Conservation (phyloP, 2,797 vertebrate genomes). For the Phrynocephalus forsythii region DNA sequence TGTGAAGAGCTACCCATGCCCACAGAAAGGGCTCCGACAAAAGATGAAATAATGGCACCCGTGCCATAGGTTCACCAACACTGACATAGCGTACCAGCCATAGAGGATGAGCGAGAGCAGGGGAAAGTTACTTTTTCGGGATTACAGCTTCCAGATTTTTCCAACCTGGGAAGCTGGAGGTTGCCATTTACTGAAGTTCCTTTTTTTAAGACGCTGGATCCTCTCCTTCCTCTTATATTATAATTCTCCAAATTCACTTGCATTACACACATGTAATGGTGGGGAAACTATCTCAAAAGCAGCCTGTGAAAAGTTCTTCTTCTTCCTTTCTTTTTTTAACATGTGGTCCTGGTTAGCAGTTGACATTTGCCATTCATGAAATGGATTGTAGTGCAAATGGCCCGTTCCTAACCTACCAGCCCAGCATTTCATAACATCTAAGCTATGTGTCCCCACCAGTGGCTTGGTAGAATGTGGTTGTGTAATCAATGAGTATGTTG, state of each 20-base stretch:
- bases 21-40: too few species aligned
- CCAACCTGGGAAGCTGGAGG: background rate
- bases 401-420: background rate
- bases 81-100: too few species aligned
- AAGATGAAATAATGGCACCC: too few species aligned
- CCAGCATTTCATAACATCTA: constrained; percentile 60
- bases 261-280: background rate
- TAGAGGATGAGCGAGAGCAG: too few species aligned
- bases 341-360: background rate
- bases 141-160: background rate
- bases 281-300: too few species aligned
- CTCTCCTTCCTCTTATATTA: background rate
- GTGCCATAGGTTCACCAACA: too few species aligned
- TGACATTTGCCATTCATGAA: constrained; percentile 3
- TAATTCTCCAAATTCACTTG: background rate
- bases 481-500: constrained; percentile 62
- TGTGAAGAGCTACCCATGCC: too few species aligned
- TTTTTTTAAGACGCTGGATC: background rate
- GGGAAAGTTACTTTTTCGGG: background rate
- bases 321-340: background rate
- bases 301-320: background rate
- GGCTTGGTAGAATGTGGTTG: constrained; percentile 60
- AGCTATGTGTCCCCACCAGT: constrained; percentile 45
- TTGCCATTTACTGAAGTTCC: too few species aligned
- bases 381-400: background rate